Base-by-base conservation (phyloP, 1,140 invertebrate genomes). In the Drosophila malerkotliana region DNA sequence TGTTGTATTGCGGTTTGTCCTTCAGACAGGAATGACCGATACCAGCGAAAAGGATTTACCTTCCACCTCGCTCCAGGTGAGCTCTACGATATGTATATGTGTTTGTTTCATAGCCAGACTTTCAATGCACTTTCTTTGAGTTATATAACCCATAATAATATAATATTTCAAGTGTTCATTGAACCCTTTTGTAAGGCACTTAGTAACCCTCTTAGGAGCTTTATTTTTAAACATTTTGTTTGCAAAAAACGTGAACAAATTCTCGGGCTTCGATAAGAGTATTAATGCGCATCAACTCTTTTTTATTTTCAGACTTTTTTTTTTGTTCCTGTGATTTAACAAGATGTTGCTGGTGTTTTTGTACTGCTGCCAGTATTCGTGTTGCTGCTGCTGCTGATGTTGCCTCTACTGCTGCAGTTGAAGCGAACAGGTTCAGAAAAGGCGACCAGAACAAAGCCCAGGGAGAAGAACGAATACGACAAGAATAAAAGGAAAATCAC, bases 11-110 rank as follows among this genome's bases (percentile, higher is more conserved):
- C 51, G 82, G 81, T 81, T 77, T 81, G 82, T 85, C 81, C 81
- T 85, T 85, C 81, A 85, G 63, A 87, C 81, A 78, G 45, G 67
- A 87, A 64, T 85, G 81, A 85, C 81, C 81, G 79, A 87, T 85
- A 74, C 82, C 74, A 67, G 72, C 48, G 63, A 48, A 21, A 49
- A 68, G 62, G 66, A 68, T 75, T 85, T 78, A 78, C 61, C 60
- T 30, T 56, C 62, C 28, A 49, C 32, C 52, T 41, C 45, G 21
- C 21, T 21, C 21, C 18, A 32, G 26, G 32, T 56, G 37, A 28
- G 26, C 5, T 28, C 1, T 6, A 28, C 5, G 26, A 34, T 10
- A 10, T 34, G 10, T 10, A 34, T 0, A 2, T 34, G 44, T 41
- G 34, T 54, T 3, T 44, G 2, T 48, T 21, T 26, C 55, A 37